A percentile compares a stretch with the other conserved stretches of the same genome.
These are phyloP conservation scores for Drosophila lutescens DNA, from an alignment of 2,888 invertebrate genomes.

Conservation along the genomic window DNA sequence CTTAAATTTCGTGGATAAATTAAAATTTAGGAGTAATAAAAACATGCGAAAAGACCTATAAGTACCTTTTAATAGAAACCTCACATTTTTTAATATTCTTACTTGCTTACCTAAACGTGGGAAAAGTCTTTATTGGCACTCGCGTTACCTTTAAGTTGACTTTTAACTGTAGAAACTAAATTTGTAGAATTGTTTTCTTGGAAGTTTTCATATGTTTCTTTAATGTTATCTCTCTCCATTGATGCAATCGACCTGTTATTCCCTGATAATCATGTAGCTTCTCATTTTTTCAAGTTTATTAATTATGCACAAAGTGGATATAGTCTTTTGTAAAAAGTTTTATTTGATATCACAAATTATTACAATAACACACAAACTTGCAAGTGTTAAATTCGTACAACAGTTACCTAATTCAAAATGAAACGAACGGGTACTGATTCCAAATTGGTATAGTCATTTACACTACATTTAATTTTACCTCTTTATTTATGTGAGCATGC, in stretches of 20 bases:
- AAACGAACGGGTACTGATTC: not conserved
- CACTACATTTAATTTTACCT: not conserved
- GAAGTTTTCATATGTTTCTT: conserved; percentile 87
- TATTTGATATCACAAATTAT: not conserved
- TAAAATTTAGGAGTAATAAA: no score
- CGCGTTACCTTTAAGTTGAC: conserved; percentile 81
- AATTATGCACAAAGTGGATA: not conserved
- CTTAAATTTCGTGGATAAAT: no score
- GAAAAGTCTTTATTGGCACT: conserved; percentile 86
- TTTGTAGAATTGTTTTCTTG: conserved; percentile 87
- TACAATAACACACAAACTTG: not conserved
- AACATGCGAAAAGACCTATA: no score
- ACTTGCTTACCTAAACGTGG: conserved; percentile 86
- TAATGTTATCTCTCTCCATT: conserved; percentile 87
- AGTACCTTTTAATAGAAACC: no score
- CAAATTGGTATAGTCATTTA: not conserved
- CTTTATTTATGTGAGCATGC: conserved; percentile 3
- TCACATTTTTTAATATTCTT: no score
- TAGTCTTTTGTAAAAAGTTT: not conserved
- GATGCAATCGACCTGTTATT: conserved; percentile 89
- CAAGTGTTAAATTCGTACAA: not conserved
- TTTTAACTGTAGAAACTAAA: conserved; percentile 82
- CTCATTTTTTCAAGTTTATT: conserved; percentile 85
- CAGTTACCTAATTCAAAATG: not conserved
- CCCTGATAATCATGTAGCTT: conserved; percentile 93